Evolutionary conservation across 2,888 invertebrate genomes (phyloP), one percentile per base, ranked within the genome.

Genomic region (Eudasyphora cyanicolor): DNA sequence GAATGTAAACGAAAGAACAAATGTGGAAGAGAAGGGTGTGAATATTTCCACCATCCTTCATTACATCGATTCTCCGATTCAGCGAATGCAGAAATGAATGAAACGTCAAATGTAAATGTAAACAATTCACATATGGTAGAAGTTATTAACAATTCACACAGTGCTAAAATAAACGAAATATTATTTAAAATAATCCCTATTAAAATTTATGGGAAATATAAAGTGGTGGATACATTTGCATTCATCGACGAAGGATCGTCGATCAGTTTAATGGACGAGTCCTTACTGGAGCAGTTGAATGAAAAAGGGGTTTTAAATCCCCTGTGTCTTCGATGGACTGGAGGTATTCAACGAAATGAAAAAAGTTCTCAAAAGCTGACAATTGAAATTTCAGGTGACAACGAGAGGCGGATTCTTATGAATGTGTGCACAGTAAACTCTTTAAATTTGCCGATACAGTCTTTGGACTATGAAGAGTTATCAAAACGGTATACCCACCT

Each of bases 131-230:
- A 10, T 4, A 19, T 17, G 7, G 19, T 12, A 2, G 54, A 54
- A 54, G 21, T 19, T 17, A 51, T 24, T 35, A 32, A 4, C 17
- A 57, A 69, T 64, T 19, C 69, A 21, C 76, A 76, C 7, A 69
- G 42, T 14, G 42, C n/a, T 19, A 8, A 57, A n/a, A 3, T 5
- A 1, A 49, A 35, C 32, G 35, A 78, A 32, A 71, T 78, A 32
- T 70, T 77, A 21, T 77, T 77, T 62, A 70, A 77, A 70, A 71
- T 71, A 24, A 57, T 77, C 14, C 60, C 77, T 1, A 12, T 77
- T 7, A 70, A 77, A 32, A 38, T 78, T 45, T 27, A 71, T n/a
- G 35, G 70, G 10, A 69, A 77, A 2, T 14, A 71, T 3, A 71
- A 71, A 49, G 35, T 42, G n/a, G 29, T 71, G 17, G 6, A 77